A percentile compares a stretch with the other conserved stretches of the same genome.
phyloP scores from a whole-genome alignment of 1,140 invertebrate genomes.

The Meloidogyne chitwoodi region DNA sequence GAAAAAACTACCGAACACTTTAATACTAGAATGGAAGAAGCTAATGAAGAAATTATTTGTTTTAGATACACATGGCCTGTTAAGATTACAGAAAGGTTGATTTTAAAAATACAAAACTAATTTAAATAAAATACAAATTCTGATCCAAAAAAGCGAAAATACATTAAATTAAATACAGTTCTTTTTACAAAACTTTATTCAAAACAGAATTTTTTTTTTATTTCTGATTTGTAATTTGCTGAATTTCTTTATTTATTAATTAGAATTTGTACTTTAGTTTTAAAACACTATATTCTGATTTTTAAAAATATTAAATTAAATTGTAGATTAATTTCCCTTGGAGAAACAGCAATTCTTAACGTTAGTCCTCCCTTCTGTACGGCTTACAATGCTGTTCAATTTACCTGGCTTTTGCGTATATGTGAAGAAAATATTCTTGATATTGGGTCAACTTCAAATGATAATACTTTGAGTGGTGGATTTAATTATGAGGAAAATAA shows the following conservation, averaged over 20 bases:
- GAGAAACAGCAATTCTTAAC: slow-evolving; percentile 29
- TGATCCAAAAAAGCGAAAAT: not conserved
- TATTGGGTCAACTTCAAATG: not conserved
- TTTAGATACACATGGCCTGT: slow-evolving; percentile 36
- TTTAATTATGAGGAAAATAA: slow-evolving; percentile 5
- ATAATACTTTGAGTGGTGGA: not conserved
- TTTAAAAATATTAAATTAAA: not conserved
- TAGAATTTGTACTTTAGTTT: too few species aligned
- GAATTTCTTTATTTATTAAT: too few species aligned
- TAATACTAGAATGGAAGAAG: not conserved
- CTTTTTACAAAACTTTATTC: too few species aligned
- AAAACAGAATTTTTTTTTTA: too few species aligned
- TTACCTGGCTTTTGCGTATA: slow-evolving; percentile 35
- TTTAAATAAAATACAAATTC: not conserved
- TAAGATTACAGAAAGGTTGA: slow-evolving; percentile 29
- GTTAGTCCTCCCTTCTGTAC: slow-evolving; percentile 40
- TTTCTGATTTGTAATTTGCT: too few species aligned
- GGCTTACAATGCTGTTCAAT: slow-evolving; percentile 32
- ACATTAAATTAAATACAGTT: too few species aligned
- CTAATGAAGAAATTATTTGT: slow-evolving; percentile 18
- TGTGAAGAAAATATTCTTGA: slow-evolving; percentile 34
- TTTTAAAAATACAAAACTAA: not conserved
- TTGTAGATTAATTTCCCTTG: slow-evolving; percentile 20
- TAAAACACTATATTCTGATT: not conserved
- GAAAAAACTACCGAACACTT: not conserved